Evolutionary conservation across 2,888 invertebrate genomes (phyloP).

Genomic region (Morinoia aosen): DNA sequence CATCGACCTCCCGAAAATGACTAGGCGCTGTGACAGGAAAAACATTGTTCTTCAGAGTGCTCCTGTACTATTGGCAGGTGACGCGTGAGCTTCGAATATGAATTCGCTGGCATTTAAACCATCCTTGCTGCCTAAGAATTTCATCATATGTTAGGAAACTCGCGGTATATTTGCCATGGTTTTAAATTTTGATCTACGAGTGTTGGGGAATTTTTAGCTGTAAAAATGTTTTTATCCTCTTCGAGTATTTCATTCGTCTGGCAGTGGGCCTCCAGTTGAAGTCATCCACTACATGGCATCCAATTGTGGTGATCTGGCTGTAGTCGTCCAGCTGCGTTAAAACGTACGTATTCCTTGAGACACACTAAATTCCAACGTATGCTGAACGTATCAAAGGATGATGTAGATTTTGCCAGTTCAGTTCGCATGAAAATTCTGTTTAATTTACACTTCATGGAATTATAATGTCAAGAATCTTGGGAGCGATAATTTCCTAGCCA

Average conservation of each 20-base stretch:
- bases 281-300: neutral
- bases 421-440: neutral
- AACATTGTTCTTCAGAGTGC: neutral
- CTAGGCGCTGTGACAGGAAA: neutral
- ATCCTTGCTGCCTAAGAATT: neutral
- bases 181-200: no score
- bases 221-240: neutral
- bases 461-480: neutral
- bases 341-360: no score
- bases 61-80: neutral
- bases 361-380: no score
- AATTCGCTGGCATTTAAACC: neutral
- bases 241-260: neutral
- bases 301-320: no score
- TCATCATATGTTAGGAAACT: neutral
- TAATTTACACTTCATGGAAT: neutral
- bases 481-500: neutral
- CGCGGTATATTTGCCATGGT: neutral
- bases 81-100: neutral
- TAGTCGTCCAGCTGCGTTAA: no score
- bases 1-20: neutral
- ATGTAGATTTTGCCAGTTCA: neutral
- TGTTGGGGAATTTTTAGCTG: neutral
- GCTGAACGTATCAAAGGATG: neutral
- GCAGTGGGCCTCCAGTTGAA: neutral